Percentiles rank a stretch among this genome's conserved stretches.
These are phyloP conservation scores for Lethrus apterus DNA, from an alignment of 1,140 invertebrate genomes.

Conservation along the genomic window DNA sequence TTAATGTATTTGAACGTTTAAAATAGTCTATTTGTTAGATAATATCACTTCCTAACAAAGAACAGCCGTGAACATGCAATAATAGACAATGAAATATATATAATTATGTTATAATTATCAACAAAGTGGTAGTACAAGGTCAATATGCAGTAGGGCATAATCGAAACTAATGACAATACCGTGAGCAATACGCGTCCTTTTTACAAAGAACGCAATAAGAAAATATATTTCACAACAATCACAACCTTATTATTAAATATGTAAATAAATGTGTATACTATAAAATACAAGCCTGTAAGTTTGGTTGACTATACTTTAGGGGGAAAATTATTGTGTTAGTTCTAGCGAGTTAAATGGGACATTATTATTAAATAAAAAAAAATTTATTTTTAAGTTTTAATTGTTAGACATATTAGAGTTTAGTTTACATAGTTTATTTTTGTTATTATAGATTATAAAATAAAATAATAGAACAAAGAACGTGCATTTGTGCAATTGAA, in stretches of 20 bases:
- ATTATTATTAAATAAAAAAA: slow-evolving; percentile 2
- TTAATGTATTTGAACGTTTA: too few species aligned
- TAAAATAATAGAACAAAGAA: neutral
- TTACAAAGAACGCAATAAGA: neutral
- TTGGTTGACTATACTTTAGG: slow-evolving; percentile 8
- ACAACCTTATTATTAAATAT: too few species aligned
- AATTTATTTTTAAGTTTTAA: too few species aligned
- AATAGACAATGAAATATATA: slow-evolving; percentile 26
- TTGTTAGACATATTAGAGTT: too few species aligned
- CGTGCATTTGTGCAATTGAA: too few species aligned
- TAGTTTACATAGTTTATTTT: neutral
- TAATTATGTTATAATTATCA: slow-evolving; percentile 28
- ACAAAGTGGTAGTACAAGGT: slow-evolving; percentile 29
- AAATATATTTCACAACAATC: too few species aligned
- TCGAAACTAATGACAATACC: too few species aligned
- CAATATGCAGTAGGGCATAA: slow-evolving; percentile 11
- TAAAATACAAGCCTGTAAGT: slow-evolving; percentile 3
- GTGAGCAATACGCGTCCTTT: neutral
- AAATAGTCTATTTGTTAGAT: slow-evolving; percentile 14
- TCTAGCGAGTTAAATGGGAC: neutral
- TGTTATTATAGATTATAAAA: slow-evolving; percentile 1
- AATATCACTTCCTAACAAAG: slow-evolving; percentile 21
- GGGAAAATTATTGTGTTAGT: neutral
- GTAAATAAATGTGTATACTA: too few species aligned
- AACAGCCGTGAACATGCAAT: slow-evolving; percentile 19